Base-by-base conservation (phyloP, 2,797 vertebrate genomes). In the Meriones psammophilus region DNA sequence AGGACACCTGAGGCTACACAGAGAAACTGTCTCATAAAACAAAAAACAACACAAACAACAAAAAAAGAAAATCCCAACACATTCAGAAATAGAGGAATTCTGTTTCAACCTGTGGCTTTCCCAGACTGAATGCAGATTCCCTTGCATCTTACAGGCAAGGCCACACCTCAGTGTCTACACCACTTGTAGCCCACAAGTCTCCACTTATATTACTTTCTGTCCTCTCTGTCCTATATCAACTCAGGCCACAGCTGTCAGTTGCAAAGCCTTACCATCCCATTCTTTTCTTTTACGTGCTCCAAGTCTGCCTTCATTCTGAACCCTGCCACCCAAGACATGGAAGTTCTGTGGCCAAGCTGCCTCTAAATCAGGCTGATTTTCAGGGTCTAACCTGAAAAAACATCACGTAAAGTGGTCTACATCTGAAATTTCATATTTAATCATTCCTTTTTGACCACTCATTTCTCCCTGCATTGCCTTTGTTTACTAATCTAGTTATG, bases 291-390 rank as follows among this genome's bases (percentile, higher is more conserved):
- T 0, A 28, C 22, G 26, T 86, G 81, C 62, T 42, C 36, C 8
- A 28, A 66, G 20, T 1, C n/a, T 39, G 76, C 58, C 42, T 93
- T 79, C 54, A 18, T 24, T 69, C 39, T n/a, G 8, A 33, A 74
- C 54, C 22, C 9, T 26, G 42, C 46, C 14, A 64, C 10, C 42
- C 80, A 46, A 60, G 68, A 17, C 36, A 50, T 26, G 77, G 15
- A 4, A 0, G 26, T 60, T 28, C 60, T 22, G 3, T 8, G 5
- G 50, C 46, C 17, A 39, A 46, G 46, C 71, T 6, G 0, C 14
- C 69, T 26, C 56, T 3, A 39, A 68, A 1, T 26, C 58, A n/a
- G 54, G 22, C 22, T 80, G 64, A 8, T 26, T 28, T 88, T 39
- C 77, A 78, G 4, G 5, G 26, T 8, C 46, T 30, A 71, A 30